These are phyloP conservation scores for Nansenia antarctica DNA, from an alignment of 2,113 vertebrate genomes.

Conservation along the genomic window DNA sequence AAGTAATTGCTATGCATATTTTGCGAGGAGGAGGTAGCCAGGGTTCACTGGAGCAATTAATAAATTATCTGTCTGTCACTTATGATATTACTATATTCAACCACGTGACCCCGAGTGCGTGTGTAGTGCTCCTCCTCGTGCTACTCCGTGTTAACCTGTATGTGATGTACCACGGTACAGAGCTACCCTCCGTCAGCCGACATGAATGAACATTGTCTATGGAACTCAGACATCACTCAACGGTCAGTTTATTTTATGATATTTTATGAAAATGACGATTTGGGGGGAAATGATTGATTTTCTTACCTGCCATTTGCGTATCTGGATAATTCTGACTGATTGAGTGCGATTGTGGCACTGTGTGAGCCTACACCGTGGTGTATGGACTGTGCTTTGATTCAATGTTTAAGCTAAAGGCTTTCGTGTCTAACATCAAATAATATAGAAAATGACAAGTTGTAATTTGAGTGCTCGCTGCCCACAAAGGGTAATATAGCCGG, in stretches of 20 bases:
- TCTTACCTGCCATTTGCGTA: neutral
- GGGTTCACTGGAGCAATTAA: neutral
- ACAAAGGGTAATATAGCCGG: no score
- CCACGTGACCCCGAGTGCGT: neutral
- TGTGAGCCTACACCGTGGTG: no score
- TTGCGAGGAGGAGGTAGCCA: neutral
- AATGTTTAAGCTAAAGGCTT: no score
- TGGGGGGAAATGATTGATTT: neutral
- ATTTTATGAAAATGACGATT: neutral
- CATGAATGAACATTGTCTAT: neutral
- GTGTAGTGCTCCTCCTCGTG: neutral
- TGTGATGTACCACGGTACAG: neutral
- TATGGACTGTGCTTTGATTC: no score
- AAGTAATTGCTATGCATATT: neutral
- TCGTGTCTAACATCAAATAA: no score
- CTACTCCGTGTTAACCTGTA: neutral
- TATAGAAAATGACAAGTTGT: no score
- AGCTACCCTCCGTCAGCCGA: neutral
- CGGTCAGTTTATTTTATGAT: neutral
- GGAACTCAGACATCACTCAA: neutral
- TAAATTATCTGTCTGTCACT: conserved; percentile 1
- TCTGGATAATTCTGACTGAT: no score
- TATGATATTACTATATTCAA: neutral
- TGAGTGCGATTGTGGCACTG: no score
- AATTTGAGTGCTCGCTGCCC: no score